Conservation (phyloP, 2,797 vertebrate species). For the Antennarius maculatus region DNA sequence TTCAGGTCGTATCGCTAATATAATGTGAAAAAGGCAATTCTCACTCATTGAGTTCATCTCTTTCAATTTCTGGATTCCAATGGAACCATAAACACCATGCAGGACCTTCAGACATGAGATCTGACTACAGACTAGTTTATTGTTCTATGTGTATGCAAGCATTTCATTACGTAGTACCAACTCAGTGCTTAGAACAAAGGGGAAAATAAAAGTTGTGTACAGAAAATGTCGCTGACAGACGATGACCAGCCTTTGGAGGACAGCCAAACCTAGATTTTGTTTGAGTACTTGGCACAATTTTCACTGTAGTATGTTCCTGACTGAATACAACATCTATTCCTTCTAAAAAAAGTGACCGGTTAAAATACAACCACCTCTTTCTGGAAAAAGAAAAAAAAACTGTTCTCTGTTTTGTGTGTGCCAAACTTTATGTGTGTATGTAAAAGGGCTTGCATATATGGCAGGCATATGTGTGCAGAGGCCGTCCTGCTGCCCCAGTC, state of each 20-base stretch:
- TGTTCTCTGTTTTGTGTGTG: conserved; percentile 13
- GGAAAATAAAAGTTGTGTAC: conserved; percentile 58
- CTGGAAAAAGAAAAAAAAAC: not conserved
- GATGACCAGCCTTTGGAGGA: conserved; percentile 42
- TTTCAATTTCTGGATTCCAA: conserved; percentile 63
- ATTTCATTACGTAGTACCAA: conserved; percentile 41
- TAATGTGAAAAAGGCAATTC: conserved; percentile 23
- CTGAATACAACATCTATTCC: conserved; percentile 62
- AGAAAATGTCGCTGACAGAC: conserved; percentile 40
- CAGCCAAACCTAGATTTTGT: conserved; percentile 41
- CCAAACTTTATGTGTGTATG: conserved; percentile 4
- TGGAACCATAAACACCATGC: conserved; percentile 57
- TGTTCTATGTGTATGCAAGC: conserved; percentile 60
- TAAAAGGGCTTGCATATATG: conserved; percentile 24
- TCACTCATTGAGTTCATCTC: conserved; percentile 35
- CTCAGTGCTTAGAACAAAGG: conserved; percentile 26
- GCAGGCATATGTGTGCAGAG: conserved; percentile 43
- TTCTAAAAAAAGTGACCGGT: conserved; percentile 55
- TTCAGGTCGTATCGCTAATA: conserved; percentile 20
- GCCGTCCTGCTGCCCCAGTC: conserved; percentile 35
- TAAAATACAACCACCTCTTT: conserved; percentile 16
- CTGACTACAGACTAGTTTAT: conserved; percentile 52
- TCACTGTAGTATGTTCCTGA: conserved; percentile 39
- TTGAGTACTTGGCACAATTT: conserved; percentile 51
- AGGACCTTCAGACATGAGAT: conserved; percentile 34